These are phyloP conservation scores for Sitobion miscanthi DNA, from an alignment of 1,140 invertebrate genomes.

Conservation along the genomic window DNA sequence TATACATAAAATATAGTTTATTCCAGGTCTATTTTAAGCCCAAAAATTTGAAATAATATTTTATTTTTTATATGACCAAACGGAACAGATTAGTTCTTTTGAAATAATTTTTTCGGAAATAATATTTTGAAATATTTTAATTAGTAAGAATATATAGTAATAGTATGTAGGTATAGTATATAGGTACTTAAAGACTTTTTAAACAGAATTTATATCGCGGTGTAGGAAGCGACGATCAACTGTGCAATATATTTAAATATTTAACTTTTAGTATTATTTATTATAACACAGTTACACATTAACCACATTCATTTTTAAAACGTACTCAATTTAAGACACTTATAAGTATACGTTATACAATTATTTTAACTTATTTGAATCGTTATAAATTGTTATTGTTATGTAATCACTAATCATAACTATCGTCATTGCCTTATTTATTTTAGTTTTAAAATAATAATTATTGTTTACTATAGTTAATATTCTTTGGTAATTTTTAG, in stretches of 20 bases:
- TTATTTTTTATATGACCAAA: too few species aligned
- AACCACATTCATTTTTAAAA: neutral
- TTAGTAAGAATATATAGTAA: neutral
- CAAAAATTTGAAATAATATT: too few species aligned
- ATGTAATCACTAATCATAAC: neutral
- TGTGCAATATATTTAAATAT: neutral
- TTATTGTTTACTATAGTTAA: neutral
- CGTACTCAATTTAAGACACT: neutral
- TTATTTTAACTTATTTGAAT: neutral
- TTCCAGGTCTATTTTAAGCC: neutral
- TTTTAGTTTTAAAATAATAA: neutral
- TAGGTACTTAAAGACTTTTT: neutral
- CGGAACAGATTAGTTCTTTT: too few species aligned
- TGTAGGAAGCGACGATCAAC: neutral
- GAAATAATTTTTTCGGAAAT: too few species aligned
- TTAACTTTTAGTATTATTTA: neutral
- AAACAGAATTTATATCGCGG: neutral
- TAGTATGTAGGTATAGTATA: too few species aligned
- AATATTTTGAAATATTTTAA: neutral
- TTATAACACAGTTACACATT: neutral
- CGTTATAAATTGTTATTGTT: neutral
- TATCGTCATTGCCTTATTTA: neutral
- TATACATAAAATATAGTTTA: neutral
- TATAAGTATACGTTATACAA: too few species aligned
- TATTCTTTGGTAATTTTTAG: too few species aligned